phyloP scores from a whole-genome alignment of 2,113 vertebrate genomes.

The Ramphastos sulfuratus region DNA sequence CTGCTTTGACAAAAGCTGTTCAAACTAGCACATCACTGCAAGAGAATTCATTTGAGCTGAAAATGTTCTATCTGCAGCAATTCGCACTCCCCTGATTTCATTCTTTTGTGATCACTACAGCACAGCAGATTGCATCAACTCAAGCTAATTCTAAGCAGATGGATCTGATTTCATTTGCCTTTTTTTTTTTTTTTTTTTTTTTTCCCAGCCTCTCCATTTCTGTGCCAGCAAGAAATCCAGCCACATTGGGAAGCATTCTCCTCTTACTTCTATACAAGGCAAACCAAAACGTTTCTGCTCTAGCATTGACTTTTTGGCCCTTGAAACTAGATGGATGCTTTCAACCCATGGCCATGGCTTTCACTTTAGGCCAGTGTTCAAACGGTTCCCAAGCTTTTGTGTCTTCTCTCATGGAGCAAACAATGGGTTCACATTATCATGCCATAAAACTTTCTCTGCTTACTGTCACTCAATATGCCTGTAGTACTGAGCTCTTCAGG shows the following conservation, averaged over 20 bases:
- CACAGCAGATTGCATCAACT: neutral
- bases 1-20: neutral
- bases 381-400: slow-evolving; percentile 14
- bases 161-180: slow-evolving; percentile 1
- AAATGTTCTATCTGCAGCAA: neutral
- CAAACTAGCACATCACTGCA: neutral
- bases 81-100: neutral
- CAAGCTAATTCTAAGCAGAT: slow-evolving; percentile 58
- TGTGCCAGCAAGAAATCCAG: slow-evolving; percentile 29
- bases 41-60: neutral
- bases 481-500: neutral
- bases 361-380: neutral
- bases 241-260: slow-evolving; percentile 11
- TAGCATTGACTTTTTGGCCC: neutral
- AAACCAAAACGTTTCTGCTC: neutral
- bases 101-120: neutral
- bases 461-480: neutral
- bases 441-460: neutral
- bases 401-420: neutral
- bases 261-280: slow-evolving; percentile 63
- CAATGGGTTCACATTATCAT: neutral
- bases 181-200: neutral
- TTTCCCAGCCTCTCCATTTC: slow-evolving; percentile 26
- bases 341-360: neutral
- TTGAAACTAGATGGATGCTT: neutral